phyloP scores from a whole-genome alignment of 1,140 invertebrate species.

The Potamilus streckersoni region DNA sequence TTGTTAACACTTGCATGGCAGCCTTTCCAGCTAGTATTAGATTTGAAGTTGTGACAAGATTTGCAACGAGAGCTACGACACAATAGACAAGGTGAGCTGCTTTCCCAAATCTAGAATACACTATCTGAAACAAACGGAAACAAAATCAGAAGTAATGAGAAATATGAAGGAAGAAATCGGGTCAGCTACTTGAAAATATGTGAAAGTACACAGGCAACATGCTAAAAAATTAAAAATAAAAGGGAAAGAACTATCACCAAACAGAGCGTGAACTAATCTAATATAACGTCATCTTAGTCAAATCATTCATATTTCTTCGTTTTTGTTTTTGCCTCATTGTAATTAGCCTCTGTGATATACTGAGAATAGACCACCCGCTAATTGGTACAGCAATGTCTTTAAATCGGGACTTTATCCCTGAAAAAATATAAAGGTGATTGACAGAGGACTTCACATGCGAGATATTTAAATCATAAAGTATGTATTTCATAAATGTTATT shows the following conservation, averaged over 20 bases:
- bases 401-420: too few relatives aligned
- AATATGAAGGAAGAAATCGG: neutral
- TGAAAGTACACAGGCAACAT: neutral
- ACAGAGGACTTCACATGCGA: too few relatives aligned
- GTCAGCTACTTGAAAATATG: neutral
- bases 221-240: neutral
- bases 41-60: neutral
- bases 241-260: neutral
- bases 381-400: too few relatives aligned
- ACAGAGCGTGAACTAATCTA: too few relatives aligned
- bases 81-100: constrained; percentile 3
- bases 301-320: too few relatives aligned
- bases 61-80: constrained; percentile 1
- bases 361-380: too few relatives aligned
- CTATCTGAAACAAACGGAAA: constrained; percentile 48
- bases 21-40: constrained; percentile 4
- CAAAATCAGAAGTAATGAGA: neutral
- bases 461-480: too few relatives aligned
- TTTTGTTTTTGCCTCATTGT: too few relatives aligned
- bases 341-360: too few relatives aligned
- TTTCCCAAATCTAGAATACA: constrained; percentile 48
- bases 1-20: neutral
- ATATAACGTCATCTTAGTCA: too few relatives aligned
- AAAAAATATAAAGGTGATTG: too few relatives aligned
- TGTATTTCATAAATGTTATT: too few relatives aligned